Conservation (phyloP, 2,113 vertebrate species). For the Ceyx cyanopectus region DNA sequence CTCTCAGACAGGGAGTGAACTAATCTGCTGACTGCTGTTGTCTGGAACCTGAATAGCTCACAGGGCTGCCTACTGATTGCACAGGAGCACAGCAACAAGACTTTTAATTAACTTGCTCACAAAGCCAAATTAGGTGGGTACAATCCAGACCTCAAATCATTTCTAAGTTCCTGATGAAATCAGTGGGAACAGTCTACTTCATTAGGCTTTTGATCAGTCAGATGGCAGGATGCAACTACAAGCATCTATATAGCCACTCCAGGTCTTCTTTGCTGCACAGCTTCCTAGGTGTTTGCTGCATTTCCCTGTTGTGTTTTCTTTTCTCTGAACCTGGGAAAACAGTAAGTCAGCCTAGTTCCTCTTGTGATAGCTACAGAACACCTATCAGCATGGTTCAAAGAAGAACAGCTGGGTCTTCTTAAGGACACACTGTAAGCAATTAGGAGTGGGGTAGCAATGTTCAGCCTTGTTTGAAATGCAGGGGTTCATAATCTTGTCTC, state of each 20-base stretch:
- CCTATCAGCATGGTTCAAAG: not conserved
- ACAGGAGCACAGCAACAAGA: not conserved
- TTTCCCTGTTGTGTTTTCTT: not conserved
- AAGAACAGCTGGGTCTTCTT: not conserved
- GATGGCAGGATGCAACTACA: not conserved
- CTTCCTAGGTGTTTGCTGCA: not conserved
- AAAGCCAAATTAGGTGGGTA: not conserved
- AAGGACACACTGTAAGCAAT: not conserved
- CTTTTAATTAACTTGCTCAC: not conserved
- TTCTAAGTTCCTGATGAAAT: not conserved
- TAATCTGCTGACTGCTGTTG: not conserved
- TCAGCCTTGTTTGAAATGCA: not conserved
- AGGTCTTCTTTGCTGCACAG: not conserved
- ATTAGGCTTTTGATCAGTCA: not conserved
- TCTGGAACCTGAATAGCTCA: not conserved
- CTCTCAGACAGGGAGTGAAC: not conserved
- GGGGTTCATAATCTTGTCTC: not conserved
- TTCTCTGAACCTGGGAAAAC: not conserved
- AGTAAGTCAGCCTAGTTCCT: not conserved
- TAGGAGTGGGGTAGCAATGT: not conserved
- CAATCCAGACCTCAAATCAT: not conserved
- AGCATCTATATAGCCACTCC: not conserved
- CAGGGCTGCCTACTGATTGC: not conserved
- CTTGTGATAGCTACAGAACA: not conserved
- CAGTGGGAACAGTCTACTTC: not conserved